These are phyloP conservation scores for Melipona bicolor DNA, from an alignment of 2,888 invertebrate genomes.

Conservation along the genomic window DNA sequence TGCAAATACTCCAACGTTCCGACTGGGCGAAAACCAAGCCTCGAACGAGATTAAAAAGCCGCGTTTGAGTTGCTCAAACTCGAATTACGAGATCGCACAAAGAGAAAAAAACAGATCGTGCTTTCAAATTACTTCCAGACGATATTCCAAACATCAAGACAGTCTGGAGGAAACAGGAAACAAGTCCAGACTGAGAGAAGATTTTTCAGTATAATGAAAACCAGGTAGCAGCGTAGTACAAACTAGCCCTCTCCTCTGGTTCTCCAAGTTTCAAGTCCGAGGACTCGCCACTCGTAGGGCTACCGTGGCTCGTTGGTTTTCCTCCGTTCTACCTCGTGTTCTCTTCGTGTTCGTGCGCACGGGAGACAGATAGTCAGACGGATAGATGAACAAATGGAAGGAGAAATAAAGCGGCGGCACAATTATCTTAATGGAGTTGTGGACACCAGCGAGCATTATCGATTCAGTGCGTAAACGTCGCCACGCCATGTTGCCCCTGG, in stretches of 20 bases:
- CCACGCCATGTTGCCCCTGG: slow-evolving; percentile 17
- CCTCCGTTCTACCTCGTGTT: slow-evolving; percentile 15
- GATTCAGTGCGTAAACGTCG: slow-evolving; percentile 67
- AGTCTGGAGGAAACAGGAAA: not conserved
- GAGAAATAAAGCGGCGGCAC: slow-evolving; percentile 68
- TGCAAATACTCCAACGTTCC: not conserved
- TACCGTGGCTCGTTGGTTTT: slow-evolving; percentile 8
- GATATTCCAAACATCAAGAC: not conserved
- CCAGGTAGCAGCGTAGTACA: not conserved
- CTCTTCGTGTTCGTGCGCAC: slow-evolving; percentile 7
- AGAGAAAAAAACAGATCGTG: not conserved
- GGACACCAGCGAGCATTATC: slow-evolving; percentile 78
- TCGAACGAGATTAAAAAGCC: not conserved
- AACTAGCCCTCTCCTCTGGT: not conserved
- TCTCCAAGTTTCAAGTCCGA: slow-evolving; percentile 1
- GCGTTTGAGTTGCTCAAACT: not conserved
- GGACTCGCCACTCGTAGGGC: slow-evolving; percentile 12
- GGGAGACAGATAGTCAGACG: slow-evolving; percentile 35
- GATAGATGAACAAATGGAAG: slow-evolving; percentile 56
- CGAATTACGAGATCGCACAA: not conserved
- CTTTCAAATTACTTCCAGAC: slow-evolving; percentile 15
- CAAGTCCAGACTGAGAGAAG: not conserved
- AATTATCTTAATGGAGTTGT: slow-evolving; percentile 83
- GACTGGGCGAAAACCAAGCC: not conserved
- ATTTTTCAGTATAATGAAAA: slow-evolving; percentile 18